phyloP scores from a whole-genome alignment of 2,113 vertebrate genomes.

The Acanthisitta chloris region DNA sequence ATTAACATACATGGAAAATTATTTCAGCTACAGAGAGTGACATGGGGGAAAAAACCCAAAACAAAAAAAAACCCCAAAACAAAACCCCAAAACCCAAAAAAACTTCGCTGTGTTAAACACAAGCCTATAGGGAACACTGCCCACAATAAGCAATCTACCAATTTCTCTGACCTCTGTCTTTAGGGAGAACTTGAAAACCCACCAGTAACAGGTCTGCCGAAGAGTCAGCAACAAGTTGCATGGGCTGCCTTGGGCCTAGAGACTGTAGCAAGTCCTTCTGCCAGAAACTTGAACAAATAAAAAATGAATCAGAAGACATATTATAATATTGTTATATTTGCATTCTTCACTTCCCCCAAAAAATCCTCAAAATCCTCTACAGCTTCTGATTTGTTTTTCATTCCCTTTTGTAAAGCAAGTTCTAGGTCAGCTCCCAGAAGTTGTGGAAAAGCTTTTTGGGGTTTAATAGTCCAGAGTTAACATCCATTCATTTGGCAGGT shows the following conservation, averaged over 20 bases:
- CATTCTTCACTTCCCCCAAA: background rate
- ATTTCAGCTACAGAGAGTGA: background rate
- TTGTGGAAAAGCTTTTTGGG: conserved; percentile 47
- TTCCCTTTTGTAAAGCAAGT: conserved; percentile 15
- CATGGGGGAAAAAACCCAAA: background rate
- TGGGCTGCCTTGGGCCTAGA: background rate
- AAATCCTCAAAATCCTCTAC: background rate
- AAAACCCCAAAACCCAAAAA: background rate
- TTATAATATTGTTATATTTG: background rate
- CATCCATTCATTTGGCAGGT: conserved; percentile 64
- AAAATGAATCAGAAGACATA: background rate
- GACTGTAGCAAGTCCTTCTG: background rate
- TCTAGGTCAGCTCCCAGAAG: conserved; percentile 65
- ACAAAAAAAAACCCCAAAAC: background rate
- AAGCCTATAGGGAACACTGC: background rate
- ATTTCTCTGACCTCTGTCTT: background rate
- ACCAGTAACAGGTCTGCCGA: background rate
- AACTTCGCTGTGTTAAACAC: background rate
- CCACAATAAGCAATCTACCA: background rate
- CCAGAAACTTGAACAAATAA: background rate
- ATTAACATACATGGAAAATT: background rate
- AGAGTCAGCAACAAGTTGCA: background rate
- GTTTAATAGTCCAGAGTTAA: conserved; percentile 65
- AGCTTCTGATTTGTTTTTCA: conserved; percentile 32
- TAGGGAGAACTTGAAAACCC: background rate